Evolutionary conservation across 2,888 invertebrate genomes (phyloP).

Genomic region (Nephrotoma guestfalica): DNA sequence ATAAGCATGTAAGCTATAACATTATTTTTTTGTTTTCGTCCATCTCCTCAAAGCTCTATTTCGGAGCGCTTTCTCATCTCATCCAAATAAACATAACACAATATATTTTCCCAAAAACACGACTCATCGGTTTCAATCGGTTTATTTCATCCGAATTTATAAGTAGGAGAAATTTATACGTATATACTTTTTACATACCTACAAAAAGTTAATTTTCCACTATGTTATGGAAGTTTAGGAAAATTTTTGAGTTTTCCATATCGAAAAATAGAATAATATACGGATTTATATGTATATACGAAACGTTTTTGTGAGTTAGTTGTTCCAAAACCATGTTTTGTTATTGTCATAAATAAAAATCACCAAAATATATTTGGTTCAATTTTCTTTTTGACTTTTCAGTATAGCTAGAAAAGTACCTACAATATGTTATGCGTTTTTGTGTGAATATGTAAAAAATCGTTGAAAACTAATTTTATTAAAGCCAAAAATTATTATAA

Average conservation of each 20-base stretch:
- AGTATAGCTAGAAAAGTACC: neutral
- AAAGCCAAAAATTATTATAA: neutral
- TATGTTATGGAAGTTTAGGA: neutral
- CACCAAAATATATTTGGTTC: neutral
- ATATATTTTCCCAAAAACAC: neutral
- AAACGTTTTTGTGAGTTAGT: neutral
- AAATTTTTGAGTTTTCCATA: neutral
- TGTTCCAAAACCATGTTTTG: neutral
- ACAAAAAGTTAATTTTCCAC: neutral
- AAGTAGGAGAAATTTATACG: neutral
- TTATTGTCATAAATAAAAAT: neutral
- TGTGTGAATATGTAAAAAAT: neutral
- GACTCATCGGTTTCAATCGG: neutral
- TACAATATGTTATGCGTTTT: neutral
- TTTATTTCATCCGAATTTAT: neutral
- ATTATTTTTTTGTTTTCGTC: neutral
- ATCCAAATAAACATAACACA: neutral
- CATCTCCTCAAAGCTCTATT: neutral
- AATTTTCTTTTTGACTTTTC: neutral
- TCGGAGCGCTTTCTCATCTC: neutral
- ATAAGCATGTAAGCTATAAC: neutral
- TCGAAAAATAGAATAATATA: neutral
- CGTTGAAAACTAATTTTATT: neutral
- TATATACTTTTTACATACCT: neutral
- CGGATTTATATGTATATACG: neutral